These are phyloP conservation scores for Lasioglossum calceatum DNA, from an alignment of 2,888 invertebrate species.

Conservation along the genomic window DNA sequence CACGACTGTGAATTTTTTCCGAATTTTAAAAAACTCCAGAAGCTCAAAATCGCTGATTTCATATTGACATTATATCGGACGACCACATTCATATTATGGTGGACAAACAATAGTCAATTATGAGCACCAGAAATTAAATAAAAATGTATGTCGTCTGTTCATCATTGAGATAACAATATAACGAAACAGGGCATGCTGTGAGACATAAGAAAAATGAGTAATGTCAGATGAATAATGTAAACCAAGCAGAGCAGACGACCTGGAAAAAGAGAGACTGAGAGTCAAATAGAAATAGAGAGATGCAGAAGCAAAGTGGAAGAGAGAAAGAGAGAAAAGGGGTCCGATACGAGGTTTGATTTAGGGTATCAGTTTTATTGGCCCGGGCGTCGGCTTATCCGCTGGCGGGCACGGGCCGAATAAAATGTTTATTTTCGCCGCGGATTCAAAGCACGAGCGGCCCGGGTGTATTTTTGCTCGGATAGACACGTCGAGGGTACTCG, in stretches of 20 bases:
- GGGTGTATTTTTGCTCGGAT: slow-evolving; percentile 56
- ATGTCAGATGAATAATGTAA: neutral
- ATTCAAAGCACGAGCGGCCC: slow-evolving; percentile 59
- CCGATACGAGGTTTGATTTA: slow-evolving; percentile 57
- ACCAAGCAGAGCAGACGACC: neutral
- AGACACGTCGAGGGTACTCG: slow-evolving; percentile 58
- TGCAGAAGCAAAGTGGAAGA: neutral
- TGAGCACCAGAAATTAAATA: too few relatives aligned
- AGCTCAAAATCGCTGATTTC: too few relatives aligned
- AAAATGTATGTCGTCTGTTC: too few relatives aligned
- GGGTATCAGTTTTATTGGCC: slow-evolving; percentile 54
- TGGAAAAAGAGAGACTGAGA: neutral
- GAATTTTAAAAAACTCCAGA: too few relatives aligned
- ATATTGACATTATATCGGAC: too few relatives aligned
- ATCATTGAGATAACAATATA: too few relatives aligned
- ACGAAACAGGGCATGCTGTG: too few relatives aligned
- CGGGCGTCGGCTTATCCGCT: slow-evolving; percentile 45
- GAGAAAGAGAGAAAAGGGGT: slow-evolving; percentile 15
- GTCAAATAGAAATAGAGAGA: neutral
- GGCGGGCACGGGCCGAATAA: slow-evolving; percentile 34
- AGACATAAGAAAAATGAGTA: too few relatives aligned
- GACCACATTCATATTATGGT: too few relatives aligned
- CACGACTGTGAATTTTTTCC: too few relatives aligned
- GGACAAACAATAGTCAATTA: too few relatives aligned
- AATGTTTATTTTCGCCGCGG: slow-evolving; percentile 62